Percentiles rank a stretch among this genome's conserved stretches.
Evolutionary conservation across 2,113 vertebrate genomes (phyloP).

Genomic region (Vombatus ursinus): DNA sequence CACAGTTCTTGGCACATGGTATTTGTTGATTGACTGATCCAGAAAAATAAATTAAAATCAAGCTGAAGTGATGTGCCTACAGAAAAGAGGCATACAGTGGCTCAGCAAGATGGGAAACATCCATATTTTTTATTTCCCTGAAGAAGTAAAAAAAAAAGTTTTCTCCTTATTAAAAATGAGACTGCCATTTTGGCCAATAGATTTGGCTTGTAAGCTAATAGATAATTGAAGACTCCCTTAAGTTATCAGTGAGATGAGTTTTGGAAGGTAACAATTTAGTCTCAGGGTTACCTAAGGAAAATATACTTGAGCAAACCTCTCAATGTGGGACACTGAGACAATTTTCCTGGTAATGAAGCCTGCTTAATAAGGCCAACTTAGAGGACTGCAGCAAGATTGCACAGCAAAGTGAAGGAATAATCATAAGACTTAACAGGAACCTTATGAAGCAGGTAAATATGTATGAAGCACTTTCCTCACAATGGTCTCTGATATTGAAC

Average conservation of each 20-base stretch:
- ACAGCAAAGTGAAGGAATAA: conserved; percentile 24
- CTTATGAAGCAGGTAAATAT: conserved; percentile 10
- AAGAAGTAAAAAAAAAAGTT: background rate
- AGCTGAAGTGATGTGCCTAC: conserved; percentile 13
- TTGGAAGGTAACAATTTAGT: conserved; percentile 46
- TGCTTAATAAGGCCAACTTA: background rate
- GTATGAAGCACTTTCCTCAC: background rate
- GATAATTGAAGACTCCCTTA: conserved; percentile 49
- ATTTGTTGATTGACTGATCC: background rate
- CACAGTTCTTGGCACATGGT: background rate
- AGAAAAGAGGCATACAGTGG: conserved; percentile 6
- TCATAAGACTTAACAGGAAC: background rate
- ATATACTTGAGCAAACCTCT: conserved; percentile 38
- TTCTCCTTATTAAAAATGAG: conserved; percentile 39
- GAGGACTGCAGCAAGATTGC: background rate
- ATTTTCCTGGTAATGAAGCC: conserved; percentile 16
- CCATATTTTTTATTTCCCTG: conserved; percentile 42
- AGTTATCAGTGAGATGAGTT: conserved; percentile 32
- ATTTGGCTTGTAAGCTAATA: conserved; percentile 42
- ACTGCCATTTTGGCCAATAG: conserved; percentile 38
- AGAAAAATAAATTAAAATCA: conserved; percentile 29
- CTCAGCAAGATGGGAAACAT: conserved; percentile 42
- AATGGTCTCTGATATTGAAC: background rate
- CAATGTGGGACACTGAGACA: conserved; percentile 47
- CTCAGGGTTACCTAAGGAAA: background rate